These are phyloP conservation scores for Drepana falcataria DNA, from an alignment of 2,888 invertebrate species.

Conservation along the genomic window DNA sequence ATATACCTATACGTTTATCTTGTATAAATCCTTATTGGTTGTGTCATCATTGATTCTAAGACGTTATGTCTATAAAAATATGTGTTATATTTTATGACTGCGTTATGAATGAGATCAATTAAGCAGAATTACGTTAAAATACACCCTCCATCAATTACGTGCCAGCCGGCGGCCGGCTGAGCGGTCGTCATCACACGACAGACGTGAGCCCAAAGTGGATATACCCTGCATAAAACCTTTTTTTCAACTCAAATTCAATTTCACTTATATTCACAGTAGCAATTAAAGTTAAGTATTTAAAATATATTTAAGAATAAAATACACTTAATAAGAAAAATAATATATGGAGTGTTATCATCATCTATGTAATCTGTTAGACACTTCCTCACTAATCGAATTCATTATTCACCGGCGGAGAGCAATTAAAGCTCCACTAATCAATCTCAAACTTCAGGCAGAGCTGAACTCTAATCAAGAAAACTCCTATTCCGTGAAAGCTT, in stretches of 20 bases:
- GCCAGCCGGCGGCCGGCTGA: conserved; percentile 29
- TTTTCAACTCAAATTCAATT: no score
- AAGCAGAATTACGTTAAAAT: conserved; percentile 67
- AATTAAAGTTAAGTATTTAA: background rate
- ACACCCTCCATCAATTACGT: conserved; percentile 62
- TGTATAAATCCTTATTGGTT: no score
- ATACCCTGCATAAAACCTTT: conserved; percentile 15
- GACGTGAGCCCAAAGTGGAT: conserved; percentile 38
- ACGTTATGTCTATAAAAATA: no score
- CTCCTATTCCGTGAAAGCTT: conserved; percentile 78
- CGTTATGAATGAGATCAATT: conserved; percentile 68
- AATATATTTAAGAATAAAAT: background rate
- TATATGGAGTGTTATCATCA: conserved; percentile 20
- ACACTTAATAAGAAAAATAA: background rate
- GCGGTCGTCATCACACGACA: conserved; percentile 21
- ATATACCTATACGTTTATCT: no score
- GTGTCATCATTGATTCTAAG: no score
- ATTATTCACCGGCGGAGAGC: conserved; percentile 76
- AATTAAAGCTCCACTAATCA: conserved; percentile 78
- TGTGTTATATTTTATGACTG: conserved; percentile 40
- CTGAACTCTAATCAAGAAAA: conserved; percentile 79
- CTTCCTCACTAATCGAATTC: conserved; percentile 71
- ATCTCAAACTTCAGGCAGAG: conserved; percentile 76
- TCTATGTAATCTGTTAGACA: conserved; percentile 57
- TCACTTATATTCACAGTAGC: no score